These are phyloP conservation scores for Tridacna crocea DNA, from an alignment of 2,888 invertebrate species.

Conservation along the genomic window DNA sequence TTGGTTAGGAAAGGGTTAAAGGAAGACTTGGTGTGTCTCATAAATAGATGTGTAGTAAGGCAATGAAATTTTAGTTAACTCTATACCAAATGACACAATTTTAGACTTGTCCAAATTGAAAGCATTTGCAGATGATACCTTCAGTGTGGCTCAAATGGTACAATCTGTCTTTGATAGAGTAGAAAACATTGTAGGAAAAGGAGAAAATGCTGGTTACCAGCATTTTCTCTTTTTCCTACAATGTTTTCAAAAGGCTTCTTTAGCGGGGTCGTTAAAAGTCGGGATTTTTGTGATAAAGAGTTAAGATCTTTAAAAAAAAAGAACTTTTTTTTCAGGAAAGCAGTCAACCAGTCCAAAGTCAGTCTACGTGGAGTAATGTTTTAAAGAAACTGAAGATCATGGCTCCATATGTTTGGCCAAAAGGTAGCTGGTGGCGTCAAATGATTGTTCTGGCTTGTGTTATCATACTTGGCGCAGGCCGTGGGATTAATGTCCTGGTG, in stretches of 20 bases:
- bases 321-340: background rate
- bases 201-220: background rate
- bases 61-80: no score
- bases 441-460: conserved; percentile 92
- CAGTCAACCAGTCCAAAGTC: conserved; percentile 15
- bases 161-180: background rate
- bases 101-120: no score
- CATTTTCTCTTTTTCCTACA: background rate
- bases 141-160: no score
- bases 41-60: no score
- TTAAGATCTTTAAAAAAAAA: no score
- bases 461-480: conserved; percentile 90
- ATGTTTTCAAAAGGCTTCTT: background rate
- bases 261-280: no score
- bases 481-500: conserved; percentile 95
- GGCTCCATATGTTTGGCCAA: conserved; percentile 97
- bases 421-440: conserved; percentile 91
- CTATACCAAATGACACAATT: no score
- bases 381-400: conserved; percentile 92
- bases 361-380: conserved; percentile 85
- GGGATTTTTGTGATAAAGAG: no score
- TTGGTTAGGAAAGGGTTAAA: no score
- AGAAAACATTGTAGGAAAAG: background rate
- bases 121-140: no score
- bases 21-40: no score